phyloP scores from a whole-genome alignment of 2,888 invertebrate genomes.

The Criorhina ranunculi region DNA sequence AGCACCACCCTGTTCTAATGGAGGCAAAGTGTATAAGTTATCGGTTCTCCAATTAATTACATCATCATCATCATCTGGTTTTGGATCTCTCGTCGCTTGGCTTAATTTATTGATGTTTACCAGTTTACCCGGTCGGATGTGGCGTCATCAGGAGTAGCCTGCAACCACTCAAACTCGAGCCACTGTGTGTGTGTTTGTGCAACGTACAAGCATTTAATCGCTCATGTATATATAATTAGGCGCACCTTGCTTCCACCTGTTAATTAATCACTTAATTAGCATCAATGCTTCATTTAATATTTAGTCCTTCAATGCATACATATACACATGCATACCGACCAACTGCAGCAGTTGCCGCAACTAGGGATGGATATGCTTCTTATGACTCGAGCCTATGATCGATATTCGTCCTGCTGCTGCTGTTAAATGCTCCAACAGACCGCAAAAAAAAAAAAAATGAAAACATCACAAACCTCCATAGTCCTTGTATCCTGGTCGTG shows the following conservation, averaged over 20 bases:
- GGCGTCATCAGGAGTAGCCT: slow-evolving; percentile 10
- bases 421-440: slow-evolving; percentile 30
- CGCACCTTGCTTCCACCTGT: slow-evolving; percentile 73
- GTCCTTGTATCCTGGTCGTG: slow-evolving; percentile 3
- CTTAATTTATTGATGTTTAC: slow-evolving; percentile 71
- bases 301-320: slow-evolving; percentile 78
- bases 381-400: slow-evolving; percentile 24
- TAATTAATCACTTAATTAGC: slow-evolving; percentile 85
- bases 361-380: background rate
- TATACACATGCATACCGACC: too few species aligned
- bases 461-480: background rate
- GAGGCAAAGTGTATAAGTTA: slow-evolving; percentile 35
- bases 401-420: slow-evolving; percentile 16
- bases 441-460: background rate
- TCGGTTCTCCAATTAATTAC: slow-evolving; percentile 50
- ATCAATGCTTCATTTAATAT: slow-evolving; percentile 85
- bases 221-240: slow-evolving; percentile 78
- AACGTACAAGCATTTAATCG: slow-evolving; percentile 77
- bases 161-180: slow-evolving; percentile 19
- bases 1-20: slow-evolving; percentile 19
- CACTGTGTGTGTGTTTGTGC: slow-evolving; percentile 34
- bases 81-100: slow-evolving; percentile 42
- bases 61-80: slow-evolving; percentile 36
- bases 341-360: too few species aligned
- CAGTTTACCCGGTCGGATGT: slow-evolving; percentile 38